Conservation (phyloP, 2,888 invertebrate species). For the Bhutanitis thaidina region DNA sequence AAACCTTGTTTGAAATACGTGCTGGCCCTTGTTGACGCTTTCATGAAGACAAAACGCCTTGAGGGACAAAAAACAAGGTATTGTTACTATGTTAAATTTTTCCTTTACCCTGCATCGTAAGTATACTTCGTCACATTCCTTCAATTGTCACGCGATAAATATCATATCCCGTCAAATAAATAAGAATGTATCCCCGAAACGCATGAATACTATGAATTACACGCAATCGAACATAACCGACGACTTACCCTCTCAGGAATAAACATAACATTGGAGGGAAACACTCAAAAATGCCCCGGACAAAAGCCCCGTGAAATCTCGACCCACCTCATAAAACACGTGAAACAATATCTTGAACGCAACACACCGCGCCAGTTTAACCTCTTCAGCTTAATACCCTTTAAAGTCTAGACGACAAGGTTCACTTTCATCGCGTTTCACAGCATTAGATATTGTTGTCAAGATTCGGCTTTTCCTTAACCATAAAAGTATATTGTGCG, state of each 20-base stretch:
- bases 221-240: constrained; percentile 50
- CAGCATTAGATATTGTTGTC: constrained; percentile 30
- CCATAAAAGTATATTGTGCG: constrained; percentile 78
- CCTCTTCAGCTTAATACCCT: constrained; percentile 1
- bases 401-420: constrained; percentile 28
- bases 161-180: constrained; percentile 38
- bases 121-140: background rate
- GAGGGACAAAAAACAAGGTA: too few relatives aligned
- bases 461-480: constrained; percentile 63
- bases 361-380: constrained; percentile 24
- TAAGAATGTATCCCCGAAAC: constrained; percentile 42
- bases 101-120: too few relatives aligned
- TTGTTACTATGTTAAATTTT: too few relatives aligned
- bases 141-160: constrained; percentile 33
- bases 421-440: constrained; percentile 24
- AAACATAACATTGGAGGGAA: constrained; percentile 51
- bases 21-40: too few relatives aligned
- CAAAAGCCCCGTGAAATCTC: constrained; percentile 65
- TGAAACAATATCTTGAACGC: constrained; percentile 71
- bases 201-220: constrained; percentile 45
- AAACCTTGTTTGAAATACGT: too few relatives aligned
- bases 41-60: too few relatives aligned
- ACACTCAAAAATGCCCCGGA: constrained; percentile 61
- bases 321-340: constrained; percentile 77
- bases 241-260: constrained; percentile 39